A percentile compares a stretch with the other conserved stretches of the same genome.
phyloP scores from a whole-genome alignment of 1,140 invertebrate genomes.

The Brachionus sp. region DNA sequence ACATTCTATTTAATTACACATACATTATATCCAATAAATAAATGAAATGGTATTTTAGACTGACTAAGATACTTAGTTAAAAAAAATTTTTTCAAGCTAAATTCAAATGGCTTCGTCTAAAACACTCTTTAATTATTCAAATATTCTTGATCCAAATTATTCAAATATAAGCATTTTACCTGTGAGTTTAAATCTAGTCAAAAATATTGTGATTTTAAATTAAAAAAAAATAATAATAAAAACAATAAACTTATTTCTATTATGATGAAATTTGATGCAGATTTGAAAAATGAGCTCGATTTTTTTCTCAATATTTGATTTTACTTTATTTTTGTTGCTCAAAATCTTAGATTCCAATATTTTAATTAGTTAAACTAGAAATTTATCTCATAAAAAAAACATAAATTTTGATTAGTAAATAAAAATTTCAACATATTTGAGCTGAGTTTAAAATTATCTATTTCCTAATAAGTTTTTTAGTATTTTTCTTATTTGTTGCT shows the following conservation, averaged over 20 bases:
- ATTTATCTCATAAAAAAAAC: neutral
- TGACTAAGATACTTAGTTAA: neutral
- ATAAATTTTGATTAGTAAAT: neutral
- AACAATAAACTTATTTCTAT: neutral
- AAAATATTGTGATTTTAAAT: neutral
- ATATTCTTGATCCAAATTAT: conserved; percentile 4
- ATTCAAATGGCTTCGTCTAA: neutral
- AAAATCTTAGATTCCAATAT: neutral
- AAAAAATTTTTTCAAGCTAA: neutral
- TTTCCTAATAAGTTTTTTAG: neutral
- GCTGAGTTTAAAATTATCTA: neutral
- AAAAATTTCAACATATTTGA: neutral
- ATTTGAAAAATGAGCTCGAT: neutral
- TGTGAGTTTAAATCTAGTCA: neutral
- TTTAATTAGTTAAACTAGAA: neutral
- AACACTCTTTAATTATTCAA: neutral
- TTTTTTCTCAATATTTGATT: neutral
- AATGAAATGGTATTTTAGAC: neutral
- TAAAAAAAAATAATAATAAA: neutral
- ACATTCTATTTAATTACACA: neutral
- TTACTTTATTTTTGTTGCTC: neutral
- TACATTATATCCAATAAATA: neutral
- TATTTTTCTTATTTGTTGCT: no score
- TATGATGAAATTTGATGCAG: neutral
- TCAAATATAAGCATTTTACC: neutral